Evolutionary conservation across 2,888 invertebrate genomes (phyloP).

Genomic region (Erebia aethiops): DNA sequence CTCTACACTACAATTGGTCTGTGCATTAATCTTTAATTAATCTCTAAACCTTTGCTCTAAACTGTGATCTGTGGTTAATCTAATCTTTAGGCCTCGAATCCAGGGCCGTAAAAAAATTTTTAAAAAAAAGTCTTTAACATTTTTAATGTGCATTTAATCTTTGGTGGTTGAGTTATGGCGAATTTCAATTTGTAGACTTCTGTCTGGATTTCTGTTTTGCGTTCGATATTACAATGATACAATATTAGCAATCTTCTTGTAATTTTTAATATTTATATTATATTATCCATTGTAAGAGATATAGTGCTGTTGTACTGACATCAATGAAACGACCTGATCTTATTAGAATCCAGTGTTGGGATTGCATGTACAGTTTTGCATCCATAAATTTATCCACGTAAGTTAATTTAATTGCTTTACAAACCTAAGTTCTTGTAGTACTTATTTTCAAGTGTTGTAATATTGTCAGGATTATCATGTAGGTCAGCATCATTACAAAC

Average conservation of each 20-base stretch:
- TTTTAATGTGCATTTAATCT: too few species aligned
- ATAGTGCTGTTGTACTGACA: constrained; percentile 49
- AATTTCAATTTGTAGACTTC: too few species aligned
- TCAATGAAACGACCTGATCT: constrained; percentile 56
- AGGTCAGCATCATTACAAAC: constrained; percentile 31
- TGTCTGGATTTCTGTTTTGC: constrained; percentile 48
- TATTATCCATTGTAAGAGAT: constrained; percentile 46
- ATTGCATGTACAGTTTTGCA: constrained; percentile 51
- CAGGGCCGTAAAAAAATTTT: too few species aligned
- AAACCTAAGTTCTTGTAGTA: background rate
- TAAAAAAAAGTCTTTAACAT: too few species aligned
- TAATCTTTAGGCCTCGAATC: too few species aligned
- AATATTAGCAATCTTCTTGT: constrained; percentile 50
- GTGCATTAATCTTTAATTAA: too few species aligned
- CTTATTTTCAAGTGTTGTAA: background rate
- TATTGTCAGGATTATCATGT: constrained; percentile 37
- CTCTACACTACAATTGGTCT: too few species aligned
- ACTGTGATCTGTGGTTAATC: too few species aligned
- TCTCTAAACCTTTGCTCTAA: too few species aligned
- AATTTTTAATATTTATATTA: constrained; percentile 43
- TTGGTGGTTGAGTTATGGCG: too few species aligned
- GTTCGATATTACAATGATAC: constrained; percentile 59
- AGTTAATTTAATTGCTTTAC: constrained; percentile 44
- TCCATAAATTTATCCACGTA: constrained; percentile 53
- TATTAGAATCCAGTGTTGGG: constrained; percentile 57